phyloP scores from a whole-genome alignment of 2,113 vertebrate genomes.

The Tachysurus fulvidraco region DNA sequence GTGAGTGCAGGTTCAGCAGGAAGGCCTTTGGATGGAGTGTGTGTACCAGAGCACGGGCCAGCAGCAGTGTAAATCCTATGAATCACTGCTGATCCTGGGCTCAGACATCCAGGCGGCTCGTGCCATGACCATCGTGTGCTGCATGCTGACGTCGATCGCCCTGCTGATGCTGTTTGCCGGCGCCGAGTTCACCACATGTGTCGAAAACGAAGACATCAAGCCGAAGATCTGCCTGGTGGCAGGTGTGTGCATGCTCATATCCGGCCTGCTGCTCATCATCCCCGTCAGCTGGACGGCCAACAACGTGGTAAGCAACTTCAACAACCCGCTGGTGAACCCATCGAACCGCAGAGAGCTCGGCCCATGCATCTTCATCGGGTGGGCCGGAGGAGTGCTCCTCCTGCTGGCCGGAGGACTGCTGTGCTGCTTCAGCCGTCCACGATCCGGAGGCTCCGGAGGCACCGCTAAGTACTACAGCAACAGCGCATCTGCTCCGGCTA shows the following conservation, averaged over 20 bases:
- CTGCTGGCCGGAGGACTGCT: conserved; percentile 72
- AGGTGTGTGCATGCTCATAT: conserved; percentile 66
- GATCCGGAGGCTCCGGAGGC: conserved; percentile 56
- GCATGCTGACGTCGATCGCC: conserved; percentile 62
- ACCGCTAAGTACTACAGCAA: conserved; percentile 74
- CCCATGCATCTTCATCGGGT: conserved; percentile 74
- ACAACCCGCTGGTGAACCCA: conserved; percentile 34
- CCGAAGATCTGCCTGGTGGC: conserved; percentile 72
- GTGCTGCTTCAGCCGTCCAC: conserved; percentile 74
- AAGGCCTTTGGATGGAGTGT: conserved; percentile 77
- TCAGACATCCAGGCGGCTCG: conserved; percentile 74
- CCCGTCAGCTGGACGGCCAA: conserved; percentile 76
- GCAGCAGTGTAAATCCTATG: conserved; percentile 78
- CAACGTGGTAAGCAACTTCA: conserved; percentile 63
- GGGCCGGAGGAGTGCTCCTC: conserved; percentile 70
- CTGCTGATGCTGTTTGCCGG: conserved; percentile 72
- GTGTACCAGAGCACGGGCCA: conserved; percentile 80
- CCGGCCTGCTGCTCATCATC: conserved; percentile 71
- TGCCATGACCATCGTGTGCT: conserved; percentile 74
- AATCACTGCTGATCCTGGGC: conserved; percentile 69
- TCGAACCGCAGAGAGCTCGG: conserved; percentile 69
- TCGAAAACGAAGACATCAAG: conserved; percentile 70
- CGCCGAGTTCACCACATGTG: conserved; percentile 75
- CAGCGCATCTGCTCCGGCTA: conserved; percentile 60
- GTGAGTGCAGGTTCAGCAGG: conserved; percentile 37